Conservation (phyloP, 2,888 invertebrate species). For the Clistopyga incitator region DNA sequence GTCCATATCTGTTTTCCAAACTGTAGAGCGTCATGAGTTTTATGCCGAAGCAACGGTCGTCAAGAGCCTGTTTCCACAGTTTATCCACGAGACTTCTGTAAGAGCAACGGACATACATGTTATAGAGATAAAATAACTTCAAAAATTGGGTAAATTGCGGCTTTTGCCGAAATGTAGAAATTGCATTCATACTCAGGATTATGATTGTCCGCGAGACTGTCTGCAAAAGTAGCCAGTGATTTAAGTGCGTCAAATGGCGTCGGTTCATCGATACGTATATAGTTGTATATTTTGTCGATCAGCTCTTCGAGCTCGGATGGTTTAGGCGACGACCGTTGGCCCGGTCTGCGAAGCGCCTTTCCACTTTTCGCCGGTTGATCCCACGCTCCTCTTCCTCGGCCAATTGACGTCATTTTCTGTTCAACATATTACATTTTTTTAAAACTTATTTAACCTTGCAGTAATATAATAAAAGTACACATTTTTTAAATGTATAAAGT, state of each 20-base stretch:
- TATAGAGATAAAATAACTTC: background rate
- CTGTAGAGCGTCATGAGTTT: constrained; percentile 31
- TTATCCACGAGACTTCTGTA: constrained; percentile 42
- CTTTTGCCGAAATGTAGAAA: background rate
- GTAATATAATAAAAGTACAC: too few species aligned
- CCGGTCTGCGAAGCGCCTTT: constrained; percentile 46
- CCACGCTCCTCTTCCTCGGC: constrained; percentile 61
- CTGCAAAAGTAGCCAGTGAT: constrained; percentile 16
- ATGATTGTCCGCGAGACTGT: constrained; percentile 16
- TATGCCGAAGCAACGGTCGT: constrained; percentile 55
- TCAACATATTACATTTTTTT: background rate
- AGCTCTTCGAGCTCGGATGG: constrained; percentile 47
- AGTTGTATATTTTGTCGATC: constrained; percentile 46
- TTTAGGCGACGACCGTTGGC: constrained; percentile 41
- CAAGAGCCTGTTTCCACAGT: constrained; percentile 45
- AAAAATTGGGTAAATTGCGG: background rate
- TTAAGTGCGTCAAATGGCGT: background rate
- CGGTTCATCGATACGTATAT: constrained; percentile 31
- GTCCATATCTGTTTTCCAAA: background rate
- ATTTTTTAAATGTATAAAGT: too few species aligned
- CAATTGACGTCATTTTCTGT: constrained; percentile 55
- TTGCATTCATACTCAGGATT: constrained; percentile 4
- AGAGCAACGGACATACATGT: too few species aligned
- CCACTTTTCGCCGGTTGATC: constrained; percentile 21
- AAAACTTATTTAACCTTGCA: too few species aligned